A percentile compares a stretch with the other conserved stretches of the same genome.
Evolutionary conservation across 2,113 vertebrate species (phyloP).

Genomic region (Aegotheles bennettii): DNA sequence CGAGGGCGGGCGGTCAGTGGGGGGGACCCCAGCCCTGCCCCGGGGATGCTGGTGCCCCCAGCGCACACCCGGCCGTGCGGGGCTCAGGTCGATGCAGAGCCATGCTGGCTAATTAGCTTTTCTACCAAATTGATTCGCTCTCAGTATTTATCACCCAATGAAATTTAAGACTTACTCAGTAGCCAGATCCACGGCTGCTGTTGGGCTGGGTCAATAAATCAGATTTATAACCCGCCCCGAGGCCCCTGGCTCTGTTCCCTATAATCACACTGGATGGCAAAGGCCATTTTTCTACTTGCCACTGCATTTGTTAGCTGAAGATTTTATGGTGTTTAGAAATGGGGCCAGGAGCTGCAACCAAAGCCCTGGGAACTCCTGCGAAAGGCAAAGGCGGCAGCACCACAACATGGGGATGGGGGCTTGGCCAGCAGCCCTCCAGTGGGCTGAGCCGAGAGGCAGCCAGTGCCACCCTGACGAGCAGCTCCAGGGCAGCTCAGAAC

Average conservation of each 20-base stretch:
- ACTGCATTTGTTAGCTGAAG: conserved; percentile 12
- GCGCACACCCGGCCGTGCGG: not conserved
- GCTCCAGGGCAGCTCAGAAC: no score
- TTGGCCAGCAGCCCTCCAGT: not conserved
- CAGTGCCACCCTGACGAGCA: not conserved
- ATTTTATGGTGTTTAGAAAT: conserved; percentile 9
- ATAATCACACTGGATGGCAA: conserved; percentile 37
- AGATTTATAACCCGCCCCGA: conserved; percentile 60
- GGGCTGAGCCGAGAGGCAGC: not conserved
- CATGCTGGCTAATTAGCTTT: conserved; percentile 69
- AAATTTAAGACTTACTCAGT: conserved; percentile 70
- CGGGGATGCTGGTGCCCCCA: not conserved
- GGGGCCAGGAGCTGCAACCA: not conserved
- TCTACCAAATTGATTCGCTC: conserved; percentile 72
- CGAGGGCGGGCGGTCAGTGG: rapidly evolving
- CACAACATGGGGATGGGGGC: rapidly evolving
- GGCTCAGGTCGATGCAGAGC: not conserved
- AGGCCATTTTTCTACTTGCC: conserved; percentile 30
- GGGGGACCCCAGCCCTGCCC: not conserved
- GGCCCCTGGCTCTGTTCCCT: conserved; percentile 55
- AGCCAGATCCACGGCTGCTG: conserved; percentile 34
- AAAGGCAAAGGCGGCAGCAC: not conserved
- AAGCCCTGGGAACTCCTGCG: not conserved
- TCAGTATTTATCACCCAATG: conserved; percentile 72
- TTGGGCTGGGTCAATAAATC: conserved; percentile 67